These are phyloP conservation scores for Isurus oxyrinchus DNA, from an alignment of 2,113 vertebrate species.

Conservation along the genomic window DNA sequence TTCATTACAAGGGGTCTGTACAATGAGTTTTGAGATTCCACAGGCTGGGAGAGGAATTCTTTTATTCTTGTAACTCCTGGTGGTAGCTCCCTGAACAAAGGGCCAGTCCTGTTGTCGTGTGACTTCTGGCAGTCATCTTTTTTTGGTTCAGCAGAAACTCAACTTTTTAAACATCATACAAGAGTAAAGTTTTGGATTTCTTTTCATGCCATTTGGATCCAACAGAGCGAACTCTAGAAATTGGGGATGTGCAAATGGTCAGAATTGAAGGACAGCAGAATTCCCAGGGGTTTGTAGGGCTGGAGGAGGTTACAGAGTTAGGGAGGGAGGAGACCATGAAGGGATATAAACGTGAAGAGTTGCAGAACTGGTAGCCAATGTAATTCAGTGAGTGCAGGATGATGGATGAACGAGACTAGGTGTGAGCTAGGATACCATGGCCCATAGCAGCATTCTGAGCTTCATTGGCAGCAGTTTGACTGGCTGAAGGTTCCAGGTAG, in stretches of 20 bases:
- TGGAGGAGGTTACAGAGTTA: background rate
- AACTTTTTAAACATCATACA: no score
- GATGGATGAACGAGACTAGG: background rate
- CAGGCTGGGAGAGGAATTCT: no score
- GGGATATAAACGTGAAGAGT: background rate
- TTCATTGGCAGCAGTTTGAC: background rate
- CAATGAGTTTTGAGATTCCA: no score
- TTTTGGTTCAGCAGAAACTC: no score
- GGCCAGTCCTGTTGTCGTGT: no score
- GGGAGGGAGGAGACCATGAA: background rate
- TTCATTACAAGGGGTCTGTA: no score
- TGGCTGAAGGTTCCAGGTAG: background rate
- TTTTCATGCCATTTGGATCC: no score
- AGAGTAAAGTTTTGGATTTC: no score
- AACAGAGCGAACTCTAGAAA: background rate
- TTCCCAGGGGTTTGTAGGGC: background rate
- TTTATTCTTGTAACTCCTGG: no score
- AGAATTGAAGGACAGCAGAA: background rate
- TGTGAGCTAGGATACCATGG: background rate
- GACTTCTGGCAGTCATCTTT: no score
- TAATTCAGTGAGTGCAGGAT: background rate
- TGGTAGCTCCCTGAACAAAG: no score
- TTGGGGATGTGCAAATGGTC: background rate
- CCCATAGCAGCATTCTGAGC: background rate
- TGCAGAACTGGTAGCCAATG: background rate